A percentile compares a stretch with the other conserved stretches of the same genome.
Evolutionary conservation across 2,888 invertebrate species (phyloP).

Genomic region (Thecocarcelia acutangulata): DNA sequence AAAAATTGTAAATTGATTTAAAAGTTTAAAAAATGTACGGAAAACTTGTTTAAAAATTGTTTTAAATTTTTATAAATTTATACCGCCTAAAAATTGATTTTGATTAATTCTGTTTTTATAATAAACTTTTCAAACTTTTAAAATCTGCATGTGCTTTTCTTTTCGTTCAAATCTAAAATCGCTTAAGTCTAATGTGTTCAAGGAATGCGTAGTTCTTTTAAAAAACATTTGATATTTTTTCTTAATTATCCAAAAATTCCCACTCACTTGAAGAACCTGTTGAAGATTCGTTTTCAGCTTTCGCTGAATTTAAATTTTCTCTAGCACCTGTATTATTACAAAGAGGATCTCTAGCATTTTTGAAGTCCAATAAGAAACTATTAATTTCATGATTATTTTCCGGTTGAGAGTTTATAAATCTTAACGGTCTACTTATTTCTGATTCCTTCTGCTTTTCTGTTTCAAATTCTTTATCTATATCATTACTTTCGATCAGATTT

Average conservation of each 20-base stretch:
- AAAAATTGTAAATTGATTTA: too few relatives aligned
- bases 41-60: too few relatives aligned
- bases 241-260: slow-evolving; percentile 79
- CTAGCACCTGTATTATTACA: slow-evolving; percentile 13
- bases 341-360: slow-evolving; percentile 73
- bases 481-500: slow-evolving; percentile 45
- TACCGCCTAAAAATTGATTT: too few relatives aligned
- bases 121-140: not conserved
- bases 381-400: slow-evolving; percentile 70
- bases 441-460: not conserved
- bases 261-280: slow-evolving; percentile 78
- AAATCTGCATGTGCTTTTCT: not conserved
- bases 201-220: slow-evolving; percentile 44
- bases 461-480: not conserved
- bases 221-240: slow-evolving; percentile 1
- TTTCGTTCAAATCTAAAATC: slow-evolving; percentile 30
- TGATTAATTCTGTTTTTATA: not conserved
- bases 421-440: slow-evolving; percentile 17
- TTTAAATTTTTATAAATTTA: too few relatives aligned
- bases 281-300: slow-evolving; percentile 71
- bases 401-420: slow-evolving; percentile 67
- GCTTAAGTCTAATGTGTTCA: slow-evolving; percentile 20
- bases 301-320: slow-evolving; percentile 58
- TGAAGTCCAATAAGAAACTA: slow-evolving; percentile 77
- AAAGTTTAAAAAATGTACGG: too few relatives aligned